These are phyloP conservation scores for Acanthococcus lagerstroemiae DNA, from an alignment of 2,888 invertebrate genomes.

Conservation along the genomic window DNA sequence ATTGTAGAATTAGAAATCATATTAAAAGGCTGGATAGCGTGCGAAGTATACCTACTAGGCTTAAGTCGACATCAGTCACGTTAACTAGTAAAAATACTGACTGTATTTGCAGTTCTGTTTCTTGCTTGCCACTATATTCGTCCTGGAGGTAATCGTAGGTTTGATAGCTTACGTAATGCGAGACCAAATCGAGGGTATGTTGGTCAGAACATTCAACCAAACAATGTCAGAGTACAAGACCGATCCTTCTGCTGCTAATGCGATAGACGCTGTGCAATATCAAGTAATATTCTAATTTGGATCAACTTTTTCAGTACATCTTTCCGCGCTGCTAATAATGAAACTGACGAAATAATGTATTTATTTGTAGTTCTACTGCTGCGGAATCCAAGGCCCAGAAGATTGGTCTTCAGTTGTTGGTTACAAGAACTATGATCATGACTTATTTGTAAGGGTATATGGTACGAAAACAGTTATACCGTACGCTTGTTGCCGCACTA, in stretches of 20 bases:
- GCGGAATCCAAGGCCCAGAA: conserved; percentile 35
- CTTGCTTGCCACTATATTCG: conserved; percentile 65
- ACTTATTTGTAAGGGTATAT: too few relatives aligned
- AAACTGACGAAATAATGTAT: too few relatives aligned
- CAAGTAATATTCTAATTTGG: conserved; percentile 32
- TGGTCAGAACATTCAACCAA: conserved; percentile 29
- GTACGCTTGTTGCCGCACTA: conserved; percentile 47
- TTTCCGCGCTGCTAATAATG: too few relatives aligned
- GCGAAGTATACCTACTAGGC: too few relatives aligned
- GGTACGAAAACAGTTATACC: background rate
- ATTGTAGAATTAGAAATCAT: too few relatives aligned
- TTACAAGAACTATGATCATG: too few relatives aligned
- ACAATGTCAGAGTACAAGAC: conserved; percentile 32
- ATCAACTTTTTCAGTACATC: background rate
- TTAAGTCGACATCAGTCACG: too few relatives aligned
- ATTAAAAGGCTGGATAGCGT: too few relatives aligned
- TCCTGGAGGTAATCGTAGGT: conserved; percentile 71
- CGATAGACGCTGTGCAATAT: conserved; percentile 28
- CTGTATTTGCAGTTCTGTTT: conserved; percentile 54
- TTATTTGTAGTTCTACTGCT: conserved; percentile 60
- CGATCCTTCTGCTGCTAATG: conserved; percentile 34
- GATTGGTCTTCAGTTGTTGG: conserved; percentile 49
- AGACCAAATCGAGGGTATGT: conserved; percentile 33
- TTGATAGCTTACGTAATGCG: conserved; percentile 48
- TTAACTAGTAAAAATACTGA: background rate